These are phyloP conservation scores for Lasius platythorax DNA, from an alignment of 2,888 invertebrate genomes.

Conservation along the genomic window DNA sequence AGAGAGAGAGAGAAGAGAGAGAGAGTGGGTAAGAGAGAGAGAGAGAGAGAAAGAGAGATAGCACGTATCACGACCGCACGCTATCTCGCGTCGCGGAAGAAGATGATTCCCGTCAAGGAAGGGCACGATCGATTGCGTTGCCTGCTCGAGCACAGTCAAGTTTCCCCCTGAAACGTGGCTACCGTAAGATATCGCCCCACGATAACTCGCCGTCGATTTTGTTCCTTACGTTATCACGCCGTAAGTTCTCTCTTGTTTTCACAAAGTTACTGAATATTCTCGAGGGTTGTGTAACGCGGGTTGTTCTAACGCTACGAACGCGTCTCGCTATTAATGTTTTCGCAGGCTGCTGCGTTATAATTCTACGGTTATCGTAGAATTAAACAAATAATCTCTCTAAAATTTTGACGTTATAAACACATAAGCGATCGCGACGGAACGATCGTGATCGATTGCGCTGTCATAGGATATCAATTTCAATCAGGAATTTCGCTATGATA, in stretches of 20 bases:
- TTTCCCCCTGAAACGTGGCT: not conserved
- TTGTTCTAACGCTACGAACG: not conserved
- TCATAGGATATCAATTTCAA: constrained; percentile 22
- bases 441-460: constrained; percentile 38
- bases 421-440: not conserved
- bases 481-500: not conserved
- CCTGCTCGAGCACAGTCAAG: constrained; percentile 23
- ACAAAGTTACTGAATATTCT: constrained; percentile 11
- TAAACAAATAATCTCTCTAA: not conserved
- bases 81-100: constrained; percentile 18
- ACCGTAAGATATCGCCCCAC: constrained; percentile 24
- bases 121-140: constrained; percentile 43
- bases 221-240: constrained; percentile 30
- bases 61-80: constrained; percentile 34
- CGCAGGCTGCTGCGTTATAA: not conserved
- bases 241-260: constrained; percentile 1
- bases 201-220: constrained; percentile 33
- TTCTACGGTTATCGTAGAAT: not conserved
- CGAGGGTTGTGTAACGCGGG: not conserved
- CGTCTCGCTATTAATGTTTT: constrained; percentile 8
- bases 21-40: not conserved
- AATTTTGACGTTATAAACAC: not conserved
- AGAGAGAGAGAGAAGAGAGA: constrained; percentile 15
- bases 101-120: constrained; percentile 29
- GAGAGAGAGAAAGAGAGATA: constrained; percentile 3